These are phyloP conservation scores for Drosophila fuyamai DNA, from an alignment of 1,140 invertebrate genomes.

Conservation along the genomic window DNA sequence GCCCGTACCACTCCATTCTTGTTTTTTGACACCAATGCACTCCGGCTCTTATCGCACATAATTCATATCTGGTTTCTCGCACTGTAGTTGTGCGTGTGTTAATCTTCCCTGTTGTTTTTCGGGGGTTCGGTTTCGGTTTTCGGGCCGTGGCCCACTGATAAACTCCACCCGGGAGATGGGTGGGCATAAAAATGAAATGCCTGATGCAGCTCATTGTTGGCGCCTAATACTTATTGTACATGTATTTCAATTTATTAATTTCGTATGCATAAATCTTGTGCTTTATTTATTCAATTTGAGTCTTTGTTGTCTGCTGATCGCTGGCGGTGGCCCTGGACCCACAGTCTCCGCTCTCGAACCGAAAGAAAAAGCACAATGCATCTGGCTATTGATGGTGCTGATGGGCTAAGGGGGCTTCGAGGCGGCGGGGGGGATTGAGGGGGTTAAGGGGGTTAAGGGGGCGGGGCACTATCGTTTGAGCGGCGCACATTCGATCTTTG, in stretches of 20 bases:
- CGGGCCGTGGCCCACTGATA: conserved; percentile 47
- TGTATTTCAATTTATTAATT: conserved; percentile 82
- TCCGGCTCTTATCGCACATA: conserved; percentile 72
- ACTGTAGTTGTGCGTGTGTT: conserved; percentile 54
- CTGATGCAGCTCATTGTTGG: conserved; percentile 64
- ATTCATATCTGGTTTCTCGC: conserved; percentile 80
- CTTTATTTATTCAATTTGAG: conserved; percentile 82
- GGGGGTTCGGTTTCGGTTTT: conserved; percentile 17
- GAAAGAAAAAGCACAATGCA: conserved; percentile 39
- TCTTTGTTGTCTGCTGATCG: conserved; percentile 78
- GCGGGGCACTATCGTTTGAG: conserved; percentile 61
- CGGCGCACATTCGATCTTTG: conserved; percentile 78
- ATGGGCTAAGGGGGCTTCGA: neutral
- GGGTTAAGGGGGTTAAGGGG: conserved; percentile 1
- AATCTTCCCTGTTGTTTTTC: conserved; percentile 57
- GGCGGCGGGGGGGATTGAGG: neutral
- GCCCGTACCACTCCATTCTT: conserved; percentile 32
- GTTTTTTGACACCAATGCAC: conserved; percentile 79
- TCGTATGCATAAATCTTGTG: conserved; percentile 80
- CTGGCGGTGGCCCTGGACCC: conserved; percentile 60
- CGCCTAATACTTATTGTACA: conserved; percentile 69
- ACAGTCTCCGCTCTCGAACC: conserved; percentile 15
- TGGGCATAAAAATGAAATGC: conserved; percentile 69
- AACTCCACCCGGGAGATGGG: conserved; percentile 33
- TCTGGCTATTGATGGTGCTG: conserved; percentile 19